Evolutionary conservation across 2,888 invertebrate genomes (phyloP), one percentile per base, ranked within the genome.

Genomic region (Lycocerus yunnanus): DNA sequence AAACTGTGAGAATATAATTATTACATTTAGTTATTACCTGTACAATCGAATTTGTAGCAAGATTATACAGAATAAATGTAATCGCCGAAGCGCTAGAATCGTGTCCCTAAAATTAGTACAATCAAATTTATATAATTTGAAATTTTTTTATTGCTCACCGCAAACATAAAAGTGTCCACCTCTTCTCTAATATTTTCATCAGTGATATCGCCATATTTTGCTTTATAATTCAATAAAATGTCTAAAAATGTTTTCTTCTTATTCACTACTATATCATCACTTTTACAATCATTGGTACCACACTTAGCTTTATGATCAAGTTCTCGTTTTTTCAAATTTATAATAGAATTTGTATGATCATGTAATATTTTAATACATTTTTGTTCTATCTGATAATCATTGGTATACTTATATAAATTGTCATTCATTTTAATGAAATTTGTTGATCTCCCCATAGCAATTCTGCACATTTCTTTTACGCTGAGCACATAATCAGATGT

Each of bases 81-180:
- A 68, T 16, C 5, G 21, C 68, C 0, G 68, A 58, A n/a, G 68
- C 5, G 4, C 60, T 59, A 9, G 69, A 61, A 59, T 69, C 69
- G 16, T 69, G 69, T 0, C 69, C 69, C 69, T 68, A 59, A 18
- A 68, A 68, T 15, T n/a, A n/a, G n/a, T 11, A 9, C 15, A 11
- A 13, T 16, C 9, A 13, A 61, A 16, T 10, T 61, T 18, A 60
- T 9, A 18, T 10, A 9, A 15, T 60, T 10, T 15, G 13, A 21
- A 8, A 69, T 20, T 8, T 18, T n/a, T 10, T n/a, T 4, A 15
- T 11, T 3, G 5, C 83, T 92, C 92, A n/a, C n/a, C 84, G 91
- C 93, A 84, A 93, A 94, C 91, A 93, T 91, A 80, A 93, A 93
- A 0, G 93, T 93, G 78, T 93, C 92, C 0, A 93, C 92, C 87